Evolutionary conservation across 2,888 invertebrate genomes (phyloP).

Genomic region (Gymnocheta viridis): DNA sequence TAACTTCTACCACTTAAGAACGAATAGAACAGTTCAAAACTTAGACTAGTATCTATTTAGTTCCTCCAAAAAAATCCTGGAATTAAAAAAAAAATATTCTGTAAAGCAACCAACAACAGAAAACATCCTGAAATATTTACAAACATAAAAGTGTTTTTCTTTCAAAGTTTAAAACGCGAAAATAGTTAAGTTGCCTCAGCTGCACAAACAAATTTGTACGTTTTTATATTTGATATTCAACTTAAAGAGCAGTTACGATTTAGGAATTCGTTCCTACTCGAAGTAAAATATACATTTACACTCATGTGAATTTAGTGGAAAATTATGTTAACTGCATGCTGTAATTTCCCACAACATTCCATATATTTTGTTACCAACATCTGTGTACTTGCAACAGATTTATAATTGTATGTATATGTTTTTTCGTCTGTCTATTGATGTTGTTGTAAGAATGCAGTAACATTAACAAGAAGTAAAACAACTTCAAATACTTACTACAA

Average conservation of each 20-base stretch:
- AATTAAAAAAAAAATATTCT: no score
- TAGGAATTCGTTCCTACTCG: not conserved
- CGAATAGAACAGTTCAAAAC: no score
- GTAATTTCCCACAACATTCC: slow-evolving; percentile 65
- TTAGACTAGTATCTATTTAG: no score
- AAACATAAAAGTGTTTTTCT: not conserved
- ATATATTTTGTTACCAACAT: slow-evolving; percentile 43
- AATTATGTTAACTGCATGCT: slow-evolving; percentile 69
- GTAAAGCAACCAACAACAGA: not conserved
- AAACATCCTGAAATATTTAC: not conserved
- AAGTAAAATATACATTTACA: slow-evolving; percentile 37
- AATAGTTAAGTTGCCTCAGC: slow-evolving; percentile 10
- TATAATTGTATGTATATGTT: not conserved
- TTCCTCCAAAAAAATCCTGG: no score
- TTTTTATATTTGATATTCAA: not conserved
- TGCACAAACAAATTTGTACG: not conserved
- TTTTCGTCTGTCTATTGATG: slow-evolving; percentile 4
- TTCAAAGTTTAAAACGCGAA: not conserved
- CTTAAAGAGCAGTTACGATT: not conserved
- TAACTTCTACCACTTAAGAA: no score
- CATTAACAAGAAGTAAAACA: slow-evolving; percentile 32
- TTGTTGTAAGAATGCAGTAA: slow-evolving; percentile 50
- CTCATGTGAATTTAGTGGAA: slow-evolving; percentile 64
- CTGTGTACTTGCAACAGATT: slow-evolving; percentile 9
- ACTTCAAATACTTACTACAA: slow-evolving; percentile 12